Evolutionary conservation across 2,113 vertebrate species (phyloP).

Genomic region (Leucopsar rothschildi): DNA sequence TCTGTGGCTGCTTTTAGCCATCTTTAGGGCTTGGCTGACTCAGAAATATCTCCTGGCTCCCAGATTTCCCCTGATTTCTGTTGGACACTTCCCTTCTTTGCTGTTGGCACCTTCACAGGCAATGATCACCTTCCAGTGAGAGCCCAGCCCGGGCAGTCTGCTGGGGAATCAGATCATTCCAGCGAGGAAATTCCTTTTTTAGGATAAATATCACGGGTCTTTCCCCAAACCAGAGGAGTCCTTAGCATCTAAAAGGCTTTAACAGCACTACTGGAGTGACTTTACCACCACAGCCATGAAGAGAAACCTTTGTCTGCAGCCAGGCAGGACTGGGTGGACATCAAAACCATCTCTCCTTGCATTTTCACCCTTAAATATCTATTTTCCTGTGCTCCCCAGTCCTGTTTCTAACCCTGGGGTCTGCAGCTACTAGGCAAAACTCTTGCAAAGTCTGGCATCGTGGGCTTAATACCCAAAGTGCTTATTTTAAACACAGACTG

Average conservation of each 20-base stretch:
- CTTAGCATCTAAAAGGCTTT: not conserved
- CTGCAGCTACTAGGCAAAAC: conserved; percentile 15
- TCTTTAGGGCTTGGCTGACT: not conserved
- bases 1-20: not conserved
- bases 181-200: not conserved
- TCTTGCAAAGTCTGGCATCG: not conserved
- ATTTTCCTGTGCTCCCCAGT: not conserved
- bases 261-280: not conserved
- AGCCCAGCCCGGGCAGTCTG: not conserved
- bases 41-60: not conserved
- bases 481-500: conserved; percentile 53
- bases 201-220: not conserved
- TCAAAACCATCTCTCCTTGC: not conserved
- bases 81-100: not conserved
- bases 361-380: not conserved
- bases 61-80: not conserved
- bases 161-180: not conserved
- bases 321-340: not conserved
- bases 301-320: not conserved
- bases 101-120: not conserved
- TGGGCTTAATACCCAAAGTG: not conserved
- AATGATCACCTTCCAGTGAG: not conserved
- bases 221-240: not conserved
- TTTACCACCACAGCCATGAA: not conserved
- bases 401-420: not conserved